Evolutionary conservation across 2,888 invertebrate genomes (phyloP).

Genomic region (Lottia scabra): DNA sequence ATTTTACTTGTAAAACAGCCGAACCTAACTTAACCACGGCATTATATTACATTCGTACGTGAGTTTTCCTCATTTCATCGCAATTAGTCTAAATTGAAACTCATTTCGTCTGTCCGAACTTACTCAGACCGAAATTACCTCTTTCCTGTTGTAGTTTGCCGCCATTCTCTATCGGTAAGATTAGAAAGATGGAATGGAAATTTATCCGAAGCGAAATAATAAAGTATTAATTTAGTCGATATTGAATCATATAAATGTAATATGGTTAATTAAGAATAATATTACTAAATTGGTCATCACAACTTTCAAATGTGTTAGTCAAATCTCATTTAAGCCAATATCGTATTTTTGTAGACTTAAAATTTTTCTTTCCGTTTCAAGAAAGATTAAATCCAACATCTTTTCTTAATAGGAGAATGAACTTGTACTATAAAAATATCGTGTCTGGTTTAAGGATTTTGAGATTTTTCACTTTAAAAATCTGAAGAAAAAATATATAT

Average conservation of each 20-base stretch:
- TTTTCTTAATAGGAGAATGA: too few species aligned
- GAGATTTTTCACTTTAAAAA: too few species aligned
- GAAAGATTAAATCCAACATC: too few species aligned
- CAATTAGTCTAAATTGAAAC: slow-evolving; percentile 34
- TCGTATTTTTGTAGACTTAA: too few species aligned
- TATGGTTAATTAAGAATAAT: not conserved
- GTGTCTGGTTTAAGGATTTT: too few species aligned
- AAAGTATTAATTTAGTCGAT: not conserved
- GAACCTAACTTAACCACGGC: slow-evolving; percentile 2
- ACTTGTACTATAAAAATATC: too few species aligned
- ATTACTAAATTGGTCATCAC: not conserved
- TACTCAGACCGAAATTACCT: slow-evolving; percentile 24
- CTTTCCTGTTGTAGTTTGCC: slow-evolving; percentile 24
- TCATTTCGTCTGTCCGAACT: slow-evolving; percentile 24
- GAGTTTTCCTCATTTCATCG: slow-evolving; percentile 13
- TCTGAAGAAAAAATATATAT: too few species aligned
- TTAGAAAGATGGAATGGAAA: slow-evolving; percentile 3
- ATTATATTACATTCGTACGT: slow-evolving; percentile 23
- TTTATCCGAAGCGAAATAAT: not conserved
- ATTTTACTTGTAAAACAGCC: slow-evolving; percentile 29
- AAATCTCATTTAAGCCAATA: too few species aligned
- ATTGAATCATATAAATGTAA: not conserved
- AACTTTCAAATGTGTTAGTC: too few species aligned
- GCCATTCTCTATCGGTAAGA: slow-evolving; percentile 10
- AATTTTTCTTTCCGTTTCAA: too few species aligned